phyloP scores from a whole-genome alignment of 2,113 vertebrate genomes.

The Hepsetus odoe region DNA sequence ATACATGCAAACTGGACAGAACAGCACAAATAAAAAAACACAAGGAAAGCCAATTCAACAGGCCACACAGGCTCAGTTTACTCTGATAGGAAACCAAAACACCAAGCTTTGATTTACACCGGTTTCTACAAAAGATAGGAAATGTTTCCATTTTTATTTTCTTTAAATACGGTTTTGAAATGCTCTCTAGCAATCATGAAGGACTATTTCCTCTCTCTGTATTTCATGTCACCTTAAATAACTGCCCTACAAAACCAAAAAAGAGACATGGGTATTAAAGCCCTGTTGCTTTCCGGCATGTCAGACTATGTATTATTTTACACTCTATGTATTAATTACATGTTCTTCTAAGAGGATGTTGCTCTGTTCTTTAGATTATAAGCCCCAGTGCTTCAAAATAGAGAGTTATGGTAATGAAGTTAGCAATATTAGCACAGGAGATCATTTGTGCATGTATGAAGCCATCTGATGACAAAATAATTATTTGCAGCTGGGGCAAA shows the following conservation, averaged over 20 bases:
- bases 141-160: too few species aligned
- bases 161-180: background rate
- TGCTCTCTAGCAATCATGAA: conserved; percentile 37
- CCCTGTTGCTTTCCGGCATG: background rate
- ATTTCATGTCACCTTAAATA: background rate
- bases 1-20: too few species aligned
- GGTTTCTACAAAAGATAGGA: too few species aligned
- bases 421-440: conserved; percentile 31
- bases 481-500: conserved; percentile 53
- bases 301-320: too few species aligned
- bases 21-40: too few species aligned
- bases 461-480: conserved; percentile 45
- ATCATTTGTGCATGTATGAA: conserved; percentile 38
- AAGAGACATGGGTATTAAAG: background rate
- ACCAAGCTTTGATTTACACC: too few species aligned
- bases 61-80: too few species aligned
- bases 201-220: conserved; percentile 22
- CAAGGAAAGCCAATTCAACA: too few species aligned
- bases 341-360: conserved; percentile 12
- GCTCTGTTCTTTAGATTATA: conserved; percentile 13
- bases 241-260: conserved; percentile 14
- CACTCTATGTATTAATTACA: conserved; percentile 13
- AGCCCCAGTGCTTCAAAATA: background rate
- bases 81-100: too few species aligned
- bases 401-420: conserved; percentile 44